Conservation (phyloP, 2,888 invertebrate genomes). For the Scrobipalpa atriplicella region DNA sequence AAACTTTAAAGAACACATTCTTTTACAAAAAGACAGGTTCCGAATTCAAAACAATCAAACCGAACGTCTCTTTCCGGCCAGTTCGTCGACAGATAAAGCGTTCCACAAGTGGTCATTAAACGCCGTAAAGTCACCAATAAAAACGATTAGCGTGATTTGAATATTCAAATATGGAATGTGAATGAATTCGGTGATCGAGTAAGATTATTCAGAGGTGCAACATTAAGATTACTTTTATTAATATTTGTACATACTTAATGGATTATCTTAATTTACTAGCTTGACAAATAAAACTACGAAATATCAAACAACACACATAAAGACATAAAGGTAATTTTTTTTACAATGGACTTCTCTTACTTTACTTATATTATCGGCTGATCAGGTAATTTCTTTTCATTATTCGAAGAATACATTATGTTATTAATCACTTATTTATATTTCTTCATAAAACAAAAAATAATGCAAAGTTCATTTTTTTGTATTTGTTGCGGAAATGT, state of each 20-base stretch:
- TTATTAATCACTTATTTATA: no score
- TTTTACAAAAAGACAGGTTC: background rate
- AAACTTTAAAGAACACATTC: background rate
- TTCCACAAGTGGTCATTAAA: slow-evolving; percentile 65
- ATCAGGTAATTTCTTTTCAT: no score
- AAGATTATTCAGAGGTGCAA: slow-evolving; percentile 27
- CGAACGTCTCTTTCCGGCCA: slow-evolving; percentile 25
- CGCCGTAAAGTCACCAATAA: slow-evolving; percentile 78
- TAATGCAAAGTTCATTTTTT: no score
- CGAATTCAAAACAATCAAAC: slow-evolving; percentile 28
- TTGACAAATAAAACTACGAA: no score
- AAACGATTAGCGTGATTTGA: slow-evolving; percentile 75
- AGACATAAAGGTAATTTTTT: background rate
- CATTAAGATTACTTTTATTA: background rate
- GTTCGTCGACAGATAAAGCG: slow-evolving; percentile 21
- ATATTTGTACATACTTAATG: background rate
- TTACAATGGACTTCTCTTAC: background rate
- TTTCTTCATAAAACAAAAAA: no score
- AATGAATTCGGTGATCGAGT: slow-evolving; percentile 52
- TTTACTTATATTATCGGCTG: background rate
- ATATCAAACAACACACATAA: no score
- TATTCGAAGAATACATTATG: no score
- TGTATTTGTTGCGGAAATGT: background rate
- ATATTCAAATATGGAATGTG: slow-evolving; percentile 72
- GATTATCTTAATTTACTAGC: no score